Evolutionary conservation across 1,140 invertebrate genomes (phyloP).

Genomic region (Magallana angulata): DNA sequence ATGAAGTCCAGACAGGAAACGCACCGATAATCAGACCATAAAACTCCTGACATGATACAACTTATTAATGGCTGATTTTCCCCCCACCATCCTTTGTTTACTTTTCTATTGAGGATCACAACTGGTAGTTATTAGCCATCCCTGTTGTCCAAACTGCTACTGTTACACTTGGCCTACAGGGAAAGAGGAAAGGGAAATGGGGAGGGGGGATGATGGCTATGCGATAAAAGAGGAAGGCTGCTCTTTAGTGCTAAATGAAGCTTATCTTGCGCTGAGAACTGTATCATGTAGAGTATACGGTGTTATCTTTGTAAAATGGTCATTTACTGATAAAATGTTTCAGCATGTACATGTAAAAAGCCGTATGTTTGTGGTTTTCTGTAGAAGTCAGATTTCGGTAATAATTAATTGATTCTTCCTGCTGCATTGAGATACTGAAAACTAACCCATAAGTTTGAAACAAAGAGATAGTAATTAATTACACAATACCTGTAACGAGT

Average conservation of each 20-base stretch:
- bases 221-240: not conserved
- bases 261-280: conserved; percentile 2
- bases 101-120: not conserved
- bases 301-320: conserved; percentile 36
- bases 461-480: too few relatives aligned
- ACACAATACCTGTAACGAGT: too few relatives aligned
- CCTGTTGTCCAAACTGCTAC: not conserved
- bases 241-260: conserved; percentile 31
- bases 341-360: conserved; percentile 7
- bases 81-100: not conserved
- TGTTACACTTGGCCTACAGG: not conserved
- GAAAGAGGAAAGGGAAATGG: too few relatives aligned
- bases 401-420: too few relatives aligned
- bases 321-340: conserved; percentile 27
- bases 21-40: not conserved
- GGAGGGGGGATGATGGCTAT: not conserved
- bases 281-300: not conserved
- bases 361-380: too few relatives aligned
- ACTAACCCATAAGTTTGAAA: too few relatives aligned
- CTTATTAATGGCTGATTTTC: conserved; percentile 12
- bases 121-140: conserved; percentile 18
- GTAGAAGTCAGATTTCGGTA: too few relatives aligned
- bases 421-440: too few relatives aligned
- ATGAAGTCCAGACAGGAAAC: conserved; percentile 28
- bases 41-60: conserved; percentile 20